Percentiles rank a stretch among this genome's conserved stretches.
Evolutionary conservation across 2,113 vertebrate species (phyloP).

Genomic region (Myrmecophaga tridactyla): DNA sequence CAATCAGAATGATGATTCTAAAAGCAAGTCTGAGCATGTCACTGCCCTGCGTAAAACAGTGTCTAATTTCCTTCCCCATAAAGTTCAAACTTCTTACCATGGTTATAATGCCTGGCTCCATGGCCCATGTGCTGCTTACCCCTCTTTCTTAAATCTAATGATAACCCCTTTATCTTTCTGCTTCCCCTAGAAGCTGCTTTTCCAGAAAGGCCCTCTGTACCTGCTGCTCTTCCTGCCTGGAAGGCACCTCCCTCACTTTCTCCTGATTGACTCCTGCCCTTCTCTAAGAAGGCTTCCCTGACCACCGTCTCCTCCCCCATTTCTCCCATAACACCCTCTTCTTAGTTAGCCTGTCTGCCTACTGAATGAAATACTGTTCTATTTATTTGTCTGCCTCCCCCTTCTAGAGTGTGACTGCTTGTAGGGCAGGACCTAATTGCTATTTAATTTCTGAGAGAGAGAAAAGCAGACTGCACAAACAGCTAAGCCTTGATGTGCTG

Average conservation of each 20-base stretch:
- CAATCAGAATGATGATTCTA: background rate
- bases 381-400: background rate
- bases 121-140: background rate
- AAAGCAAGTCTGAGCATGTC: background rate
- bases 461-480: background rate
- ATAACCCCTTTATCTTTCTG: background rate
- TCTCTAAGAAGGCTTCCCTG: background rate
- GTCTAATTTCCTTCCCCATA: background rate
- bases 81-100: background rate
- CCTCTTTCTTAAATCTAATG: background rate
- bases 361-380: background rate
- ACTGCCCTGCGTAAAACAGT: background rate
- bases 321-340: background rate
- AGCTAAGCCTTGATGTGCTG: background rate
- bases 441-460: background rate
- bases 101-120: background rate
- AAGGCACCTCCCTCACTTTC: background rate
- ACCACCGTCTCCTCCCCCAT: too few relatives aligned
- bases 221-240: background rate
- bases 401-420: background rate
- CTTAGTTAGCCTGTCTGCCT: background rate
- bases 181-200: background rate
- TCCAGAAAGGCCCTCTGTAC: background rate
- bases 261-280: background rate
- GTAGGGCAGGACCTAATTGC: background rate